Evolutionary conservation across 2,888 invertebrate species (phyloP), one percentile per base, ranked within the genome.

Genomic region (Cryptus armator): DNA sequence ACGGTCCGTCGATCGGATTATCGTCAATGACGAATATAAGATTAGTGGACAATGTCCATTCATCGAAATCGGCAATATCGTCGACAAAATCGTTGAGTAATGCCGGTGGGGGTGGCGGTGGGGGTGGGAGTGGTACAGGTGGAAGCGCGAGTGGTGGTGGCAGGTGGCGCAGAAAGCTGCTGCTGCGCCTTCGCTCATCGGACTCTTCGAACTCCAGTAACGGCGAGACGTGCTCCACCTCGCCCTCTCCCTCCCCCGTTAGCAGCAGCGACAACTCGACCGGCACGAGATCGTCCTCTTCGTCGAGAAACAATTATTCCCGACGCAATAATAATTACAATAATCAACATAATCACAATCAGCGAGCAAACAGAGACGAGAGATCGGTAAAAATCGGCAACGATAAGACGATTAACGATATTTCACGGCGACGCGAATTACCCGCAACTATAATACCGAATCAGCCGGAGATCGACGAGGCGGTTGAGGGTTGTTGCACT

Each of bases 121-220:
- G 81, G 80, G 6, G 10, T 75, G 48, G 82, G 64, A n/a, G 70
- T 86, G 53, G 70, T n/a, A 19, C 37, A 48, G 81, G 71, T 66
- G 68, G 59, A 70, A 62, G 53, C 70, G 83, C 24, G 80, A 37
- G 77, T 44, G 94, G 94, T 1, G 95, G 94, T 48, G 94, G 95
- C 87, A 94, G 95, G 77, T 91, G 95, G 89, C 94, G 95, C 93
- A 94, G 95, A 51, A 95, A 95, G 66, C 94, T 95, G 3, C 94
- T 95, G 16, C 93, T 95, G 67, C 94, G 95, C 88, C 92, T 95
- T 48, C 94, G 94, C 93, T 88, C 95, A 92, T 86, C 92, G 94
- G 88, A 95, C 93, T 91, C 91, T 2, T 88, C 93, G 4, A 90
- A 87, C 75, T 90, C 90, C n/a, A 89, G 90, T 74, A 89, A 89